Conservation (phyloP, 2,888 invertebrate species). For the Seladonia tumulorum region DNA sequence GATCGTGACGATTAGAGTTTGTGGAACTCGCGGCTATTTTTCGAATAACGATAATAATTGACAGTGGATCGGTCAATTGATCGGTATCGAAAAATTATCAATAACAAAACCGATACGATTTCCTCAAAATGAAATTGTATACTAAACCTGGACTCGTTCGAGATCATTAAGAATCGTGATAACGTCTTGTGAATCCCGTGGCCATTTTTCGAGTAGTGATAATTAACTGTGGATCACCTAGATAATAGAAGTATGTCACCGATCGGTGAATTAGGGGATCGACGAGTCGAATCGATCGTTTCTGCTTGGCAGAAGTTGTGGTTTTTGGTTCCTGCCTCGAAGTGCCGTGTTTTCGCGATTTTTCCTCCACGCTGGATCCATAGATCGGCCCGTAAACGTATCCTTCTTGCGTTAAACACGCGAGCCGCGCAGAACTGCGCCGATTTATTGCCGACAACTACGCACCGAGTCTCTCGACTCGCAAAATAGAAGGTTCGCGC, state of each 20-base stretch:
- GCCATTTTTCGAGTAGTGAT: neutral
- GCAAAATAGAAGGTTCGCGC: slow-evolving; percentile 43
- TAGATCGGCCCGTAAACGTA: neutral
- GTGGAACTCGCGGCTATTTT: neutral
- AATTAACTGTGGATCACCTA: neutral
- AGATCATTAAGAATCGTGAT: neutral
- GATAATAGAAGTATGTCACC: neutral
- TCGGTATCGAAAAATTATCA: neutral
- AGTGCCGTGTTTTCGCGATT: neutral
- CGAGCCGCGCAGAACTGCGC: slow-evolving; percentile 37
- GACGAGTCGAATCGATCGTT: neutral
- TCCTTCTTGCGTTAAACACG: slow-evolving; percentile 35
- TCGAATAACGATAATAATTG: neutral
- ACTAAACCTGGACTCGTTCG: neutral
- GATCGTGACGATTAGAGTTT: neutral
- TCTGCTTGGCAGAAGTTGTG: neutral
- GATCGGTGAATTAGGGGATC: neutral
- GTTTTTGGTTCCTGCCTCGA: neutral
- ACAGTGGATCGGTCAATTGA: neutral
- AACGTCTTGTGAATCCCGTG: neutral
- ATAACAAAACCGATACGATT: neutral
- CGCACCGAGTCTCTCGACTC: slow-evolving; percentile 42
- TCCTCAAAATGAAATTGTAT: neutral
- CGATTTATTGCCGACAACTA: slow-evolving; percentile 56
- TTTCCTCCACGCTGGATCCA: neutral